Conservation (phyloP, 2,797 vertebrate genomes). For the Tapirus indicus region DNA sequence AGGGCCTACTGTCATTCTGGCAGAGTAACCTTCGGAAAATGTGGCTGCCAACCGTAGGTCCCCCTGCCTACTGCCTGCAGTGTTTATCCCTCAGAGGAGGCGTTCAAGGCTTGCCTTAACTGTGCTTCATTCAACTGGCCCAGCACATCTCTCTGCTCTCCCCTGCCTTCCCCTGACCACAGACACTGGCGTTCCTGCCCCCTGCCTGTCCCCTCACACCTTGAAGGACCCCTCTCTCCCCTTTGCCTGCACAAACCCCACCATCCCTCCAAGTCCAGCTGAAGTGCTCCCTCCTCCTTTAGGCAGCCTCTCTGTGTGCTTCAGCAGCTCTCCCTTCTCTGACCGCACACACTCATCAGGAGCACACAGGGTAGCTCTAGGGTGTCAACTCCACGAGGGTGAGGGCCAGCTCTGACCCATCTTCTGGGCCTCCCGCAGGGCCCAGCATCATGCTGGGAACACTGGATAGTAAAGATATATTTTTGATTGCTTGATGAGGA, state of each 20-base stretch:
- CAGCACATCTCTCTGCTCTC: not conserved
- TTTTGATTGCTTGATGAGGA: constrained; percentile 18
- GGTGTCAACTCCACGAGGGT: not conserved
- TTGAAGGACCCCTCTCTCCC: not conserved
- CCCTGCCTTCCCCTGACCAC: not conserved
- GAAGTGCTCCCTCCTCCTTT: not conserved
- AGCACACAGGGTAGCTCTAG: not conserved
- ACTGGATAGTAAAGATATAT: not conserved
- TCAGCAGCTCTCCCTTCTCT: not conserved
- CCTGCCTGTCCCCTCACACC: not conserved
- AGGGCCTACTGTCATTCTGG: not conserved
- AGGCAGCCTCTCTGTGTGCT: not conserved
- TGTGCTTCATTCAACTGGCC: not conserved
- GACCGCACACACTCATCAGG: not conserved
- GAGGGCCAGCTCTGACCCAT: not conserved
- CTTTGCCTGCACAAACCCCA: not conserved
- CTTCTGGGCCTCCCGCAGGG: not conserved
- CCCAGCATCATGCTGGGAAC: not conserved
- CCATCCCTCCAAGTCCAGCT: not conserved
- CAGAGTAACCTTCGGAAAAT: not conserved
- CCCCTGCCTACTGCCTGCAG: too few relatives aligned
- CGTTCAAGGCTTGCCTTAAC: not conserved
- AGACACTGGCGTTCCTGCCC: not conserved
- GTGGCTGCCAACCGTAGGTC: not conserved
- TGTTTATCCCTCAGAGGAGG: not conserved